Evolutionary conservation across 92 coral and sea anemone genomes (phyloP), one percentile per base, ranked within the genome.

Genomic region (Scolanthus callimorphus): DNA sequence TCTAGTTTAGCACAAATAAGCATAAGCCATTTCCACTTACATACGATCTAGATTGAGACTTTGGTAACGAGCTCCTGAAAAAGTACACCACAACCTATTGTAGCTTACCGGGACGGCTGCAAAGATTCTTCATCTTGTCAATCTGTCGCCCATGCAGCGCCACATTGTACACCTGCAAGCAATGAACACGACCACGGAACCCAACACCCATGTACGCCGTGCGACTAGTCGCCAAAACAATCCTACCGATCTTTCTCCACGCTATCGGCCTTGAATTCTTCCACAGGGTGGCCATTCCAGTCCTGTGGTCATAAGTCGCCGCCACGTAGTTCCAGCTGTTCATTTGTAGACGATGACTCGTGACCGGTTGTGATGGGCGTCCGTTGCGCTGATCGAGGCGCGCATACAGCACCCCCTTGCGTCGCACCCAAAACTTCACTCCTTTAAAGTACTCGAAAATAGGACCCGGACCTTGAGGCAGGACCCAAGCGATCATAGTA

Each of bases 151-250:
- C 73, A 47, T 70, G 52, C 45, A 87, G 57, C 2, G 96, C 77
- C 24, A 48, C 74, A 3, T 82, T 80, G 56, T 88, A 88, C 27
- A 88, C 74, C 58, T 83, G 90, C 83, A 88, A 62, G 65, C 96
- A 88, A 30, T 62, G 62, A 12, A 88, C 69, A 10, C 90, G 38
- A 4, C 96, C 96, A 20, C 65, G 65, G 70, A 88, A 88, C 44
- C 71, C 44, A n/a, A 76, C 60, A 12, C 96, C 96, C 96, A 88
- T 88, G 57, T 64, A 67, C 17, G 80, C 85, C 0, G 78, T 39
- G 1, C 46, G 63, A 9, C 72, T 65, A 0, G 90, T 83, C 3
- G 81, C 74, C 22, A 88, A 52, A 29, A 65, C 69, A 28, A 80
- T 68, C 26, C 82, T 72, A 13, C 73, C 59, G 44, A 88, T 74